A percentile compares a stretch with the other conserved stretches of the same genome.
phyloP scores from a whole-genome alignment of 2,797 vertebrate species.

The Heterohyrax brucei region DNA sequence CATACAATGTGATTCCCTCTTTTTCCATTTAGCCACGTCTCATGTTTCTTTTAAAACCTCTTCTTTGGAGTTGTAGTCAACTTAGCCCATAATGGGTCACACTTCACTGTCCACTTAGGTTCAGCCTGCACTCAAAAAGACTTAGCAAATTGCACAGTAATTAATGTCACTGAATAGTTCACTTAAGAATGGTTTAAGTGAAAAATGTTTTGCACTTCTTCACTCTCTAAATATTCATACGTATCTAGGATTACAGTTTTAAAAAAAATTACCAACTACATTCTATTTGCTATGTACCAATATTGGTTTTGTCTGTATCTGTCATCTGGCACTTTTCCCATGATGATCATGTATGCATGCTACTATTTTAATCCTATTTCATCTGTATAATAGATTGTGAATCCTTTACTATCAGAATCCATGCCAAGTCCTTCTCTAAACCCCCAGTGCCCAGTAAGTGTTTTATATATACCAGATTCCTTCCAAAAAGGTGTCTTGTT shows the following conservation, averaged over 20 bases:
- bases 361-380: neutral
- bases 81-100: neutral
- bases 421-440: constrained; percentile 16
- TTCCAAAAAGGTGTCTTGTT: neutral
- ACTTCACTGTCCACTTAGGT: neutral
- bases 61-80: neutral
- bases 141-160: neutral
- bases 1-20: neutral
- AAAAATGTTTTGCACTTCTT: neutral
- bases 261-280: neutral
- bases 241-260: neutral
- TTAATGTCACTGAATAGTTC: neutral
- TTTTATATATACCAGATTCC: neutral
- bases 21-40: neutral
- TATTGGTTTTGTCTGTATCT: neutral
- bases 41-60: constrained; percentile 1
- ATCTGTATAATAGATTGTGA: neutral
- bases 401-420: neutral
- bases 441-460: neutral
- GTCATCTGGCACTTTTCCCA: constrained; percentile 2
- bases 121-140: constrained; percentile 5
- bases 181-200: neutral
- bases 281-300: neutral
- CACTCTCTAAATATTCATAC: too few relatives aligned
- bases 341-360: neutral